Evolutionary conservation across 2,113 vertebrate genomes (phyloP), one percentile per base, ranked within the genome.

Genomic region (Anarhynchus alexandrinus): DNA sequence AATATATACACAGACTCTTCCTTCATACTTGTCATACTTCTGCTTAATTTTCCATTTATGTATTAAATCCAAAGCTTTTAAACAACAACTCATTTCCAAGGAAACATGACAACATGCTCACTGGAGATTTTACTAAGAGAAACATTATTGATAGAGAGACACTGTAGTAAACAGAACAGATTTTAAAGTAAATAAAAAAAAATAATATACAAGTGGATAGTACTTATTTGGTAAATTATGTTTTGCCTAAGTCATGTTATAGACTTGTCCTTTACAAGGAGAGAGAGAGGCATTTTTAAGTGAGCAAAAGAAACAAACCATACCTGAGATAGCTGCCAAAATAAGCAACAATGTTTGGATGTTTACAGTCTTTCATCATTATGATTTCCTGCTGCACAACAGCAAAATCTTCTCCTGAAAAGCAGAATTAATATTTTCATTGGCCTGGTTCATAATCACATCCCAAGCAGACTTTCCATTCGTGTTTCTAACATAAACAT

Each of bases 351-450:
- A 99, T 99, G 97, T 99, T 99, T 90, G 99, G 98, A 98, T 99
- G 99, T 98, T 99, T 99, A 98, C 99, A 99, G 98, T 99, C 99
- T 98, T 99, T 99, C 99, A 99, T 99, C 99, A 99, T 99, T 95
- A 99, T 98, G 94, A 99, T 99, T 98, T 99, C 99, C 98, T 99
- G 99, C 98, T 99, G 99, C 92, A 99, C 99, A 95, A 99, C 99
- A 80, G 99, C 99, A 98, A 99, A 99, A 98, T 99, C 99, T 98
- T 99, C 99, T 86, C 99, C 99, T 99, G 97, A 90, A 96, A 94
- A 96, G 90, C 78, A 98, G 95, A 95, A 93, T 27, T 4, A 94
- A 55, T 95, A 94, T 95, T 93, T 97, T 91, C 89, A 73, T 86
- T 86, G 89, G 67, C 82, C 42, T 51, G 23, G 42, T 79, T 96